phyloP scores from a whole-genome alignment of 2,797 vertebrate genomes.

The Xiphorhynchus erythropygius region DNA sequence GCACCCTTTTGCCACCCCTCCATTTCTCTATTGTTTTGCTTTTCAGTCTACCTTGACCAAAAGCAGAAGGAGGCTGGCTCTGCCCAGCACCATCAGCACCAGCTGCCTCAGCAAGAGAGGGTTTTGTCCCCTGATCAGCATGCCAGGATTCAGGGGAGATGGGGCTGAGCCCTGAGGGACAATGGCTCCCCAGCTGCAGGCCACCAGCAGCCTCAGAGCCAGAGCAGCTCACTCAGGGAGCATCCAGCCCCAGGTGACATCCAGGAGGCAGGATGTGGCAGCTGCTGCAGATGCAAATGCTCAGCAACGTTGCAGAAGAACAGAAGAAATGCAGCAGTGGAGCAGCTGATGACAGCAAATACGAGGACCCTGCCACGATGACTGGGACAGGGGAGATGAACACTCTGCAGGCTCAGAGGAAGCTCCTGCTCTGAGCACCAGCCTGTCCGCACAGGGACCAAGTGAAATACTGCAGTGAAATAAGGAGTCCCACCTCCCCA shows the following conservation, averaged over 20 bases:
- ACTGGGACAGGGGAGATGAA: not conserved
- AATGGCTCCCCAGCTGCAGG: not conserved
- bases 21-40: not conserved
- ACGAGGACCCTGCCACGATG: not conserved
- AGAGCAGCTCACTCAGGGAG: not conserved
- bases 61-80: not conserved
- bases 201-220: not conserved
- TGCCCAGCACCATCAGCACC: not conserved
- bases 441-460: not conserved
- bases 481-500: not conserved
- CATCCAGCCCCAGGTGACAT: not conserved
- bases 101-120: not conserved
- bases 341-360: not conserved
- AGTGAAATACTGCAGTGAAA: constrained; percentile 12
- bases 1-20: not conserved
- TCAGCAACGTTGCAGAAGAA: not conserved
- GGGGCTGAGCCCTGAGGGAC: not conserved
- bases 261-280: not conserved
- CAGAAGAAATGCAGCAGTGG: not conserved
- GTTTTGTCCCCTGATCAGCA: not conserved
- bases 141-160: not conserved
- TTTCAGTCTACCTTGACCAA: not conserved
- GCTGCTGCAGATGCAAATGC: not conserved
- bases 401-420: not conserved
- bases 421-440: not conserved